Evolutionary conservation across 2,888 invertebrate species (phyloP).

Genomic region (Scaptomyza polygonia): DNA sequence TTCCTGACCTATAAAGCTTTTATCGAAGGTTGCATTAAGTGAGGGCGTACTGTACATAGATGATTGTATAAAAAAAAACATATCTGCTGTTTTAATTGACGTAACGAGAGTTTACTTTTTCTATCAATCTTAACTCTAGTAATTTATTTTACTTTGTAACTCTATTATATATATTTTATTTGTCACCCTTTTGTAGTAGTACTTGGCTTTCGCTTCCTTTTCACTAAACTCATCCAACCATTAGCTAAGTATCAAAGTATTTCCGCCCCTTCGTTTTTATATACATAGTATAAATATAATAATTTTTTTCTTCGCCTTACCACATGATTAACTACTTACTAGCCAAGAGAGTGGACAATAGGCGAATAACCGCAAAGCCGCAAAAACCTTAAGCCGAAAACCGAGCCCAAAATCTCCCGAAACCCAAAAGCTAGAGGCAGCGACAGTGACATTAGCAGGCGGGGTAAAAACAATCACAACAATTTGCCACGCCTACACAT

Average conservation of each 20-base stretch:
- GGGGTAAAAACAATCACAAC: constrained; percentile 69
- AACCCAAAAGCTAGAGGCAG: constrained; percentile 8
- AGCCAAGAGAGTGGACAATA: constrained; percentile 23
- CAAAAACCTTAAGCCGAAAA: constrained; percentile 38
- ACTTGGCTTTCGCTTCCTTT: not conserved
- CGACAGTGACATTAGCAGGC: not conserved
- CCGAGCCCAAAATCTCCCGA: constrained; percentile 32
- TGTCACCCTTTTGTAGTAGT: not conserved
- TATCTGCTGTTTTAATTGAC: not conserved
- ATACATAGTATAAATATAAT: too few relatives aligned
- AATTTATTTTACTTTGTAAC: not conserved
- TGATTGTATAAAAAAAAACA: too few relatives aligned
- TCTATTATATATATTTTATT: not conserved
- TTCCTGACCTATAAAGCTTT: too few relatives aligned
- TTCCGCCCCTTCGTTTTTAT: constrained; percentile 1
- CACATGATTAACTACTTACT: constrained; percentile 57
- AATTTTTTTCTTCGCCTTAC: constrained; percentile 9
- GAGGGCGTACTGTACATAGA: too few relatives aligned
- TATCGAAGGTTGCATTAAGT: too few relatives aligned
- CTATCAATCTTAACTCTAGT: not conserved
- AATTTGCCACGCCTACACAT: constrained; percentile 73
- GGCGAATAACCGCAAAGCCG: constrained; percentile 35
- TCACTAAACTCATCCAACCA: constrained; percentile 10
- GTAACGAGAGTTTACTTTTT: not conserved
- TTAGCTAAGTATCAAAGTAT: constrained; percentile 36